A percentile compares a stretch with the other conserved stretches of the same genome.
Conservation (phyloP, 1,140 invertebrate species). For the Bombus affinis region DNA sequence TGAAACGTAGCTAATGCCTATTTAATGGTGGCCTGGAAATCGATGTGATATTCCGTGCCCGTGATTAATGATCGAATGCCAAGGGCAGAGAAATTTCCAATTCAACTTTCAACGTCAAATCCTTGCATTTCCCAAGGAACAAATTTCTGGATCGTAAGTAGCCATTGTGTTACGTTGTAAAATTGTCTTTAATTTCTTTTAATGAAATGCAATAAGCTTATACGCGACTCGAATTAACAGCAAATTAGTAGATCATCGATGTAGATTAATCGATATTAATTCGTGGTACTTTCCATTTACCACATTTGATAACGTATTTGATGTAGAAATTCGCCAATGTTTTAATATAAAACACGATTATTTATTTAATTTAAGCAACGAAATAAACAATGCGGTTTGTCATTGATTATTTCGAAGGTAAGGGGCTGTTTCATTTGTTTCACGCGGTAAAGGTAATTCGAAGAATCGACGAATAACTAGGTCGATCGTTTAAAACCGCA, state of each 20-base stretch:
- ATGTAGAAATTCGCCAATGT: background rate
- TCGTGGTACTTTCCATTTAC: background rate
- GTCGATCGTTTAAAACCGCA: background rate
- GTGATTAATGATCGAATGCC: background rate
- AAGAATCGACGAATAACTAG: background rate
- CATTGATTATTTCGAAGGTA: background rate
- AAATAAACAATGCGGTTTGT: background rate
- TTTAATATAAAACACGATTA: background rate
- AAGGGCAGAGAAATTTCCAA: background rate
- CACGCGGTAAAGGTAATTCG: too few relatives aligned
- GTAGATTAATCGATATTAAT: background rate
- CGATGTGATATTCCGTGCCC: background rate
- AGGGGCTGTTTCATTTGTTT: background rate
- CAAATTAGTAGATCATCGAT: background rate
- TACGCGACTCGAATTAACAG: background rate
- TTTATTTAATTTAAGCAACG: background rate
- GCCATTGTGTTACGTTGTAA: fast-evolving
- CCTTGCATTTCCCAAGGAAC: background rate
- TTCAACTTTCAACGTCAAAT: background rate
- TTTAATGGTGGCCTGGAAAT: background rate
- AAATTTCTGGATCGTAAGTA: too few relatives aligned
- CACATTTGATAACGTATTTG: background rate
- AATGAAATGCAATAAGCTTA: background rate
- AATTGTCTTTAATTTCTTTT: background rate
- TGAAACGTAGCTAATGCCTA: background rate